Conservation (phyloP, 2,797 vertebrate genomes). For the Caiman crocodilus region DNA sequence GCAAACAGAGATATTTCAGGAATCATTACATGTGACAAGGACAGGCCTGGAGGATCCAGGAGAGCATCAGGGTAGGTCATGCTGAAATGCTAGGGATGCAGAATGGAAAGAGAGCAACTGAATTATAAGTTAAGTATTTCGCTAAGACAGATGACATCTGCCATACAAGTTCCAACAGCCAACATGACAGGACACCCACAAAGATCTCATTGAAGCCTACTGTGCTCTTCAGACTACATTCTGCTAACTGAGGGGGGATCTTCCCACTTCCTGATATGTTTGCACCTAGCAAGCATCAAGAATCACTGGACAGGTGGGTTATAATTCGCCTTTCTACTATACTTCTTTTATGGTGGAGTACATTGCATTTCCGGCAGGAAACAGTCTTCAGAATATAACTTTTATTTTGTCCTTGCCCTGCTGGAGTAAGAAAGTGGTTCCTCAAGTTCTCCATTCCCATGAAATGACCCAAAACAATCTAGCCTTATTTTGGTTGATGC, state of each 20-base stretch:
- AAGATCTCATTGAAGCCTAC: too few relatives aligned
- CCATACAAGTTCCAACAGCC: too few relatives aligned
- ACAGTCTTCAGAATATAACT: neutral
- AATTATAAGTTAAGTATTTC: too few relatives aligned
- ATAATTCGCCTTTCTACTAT: neutral
- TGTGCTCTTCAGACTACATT: too few relatives aligned
- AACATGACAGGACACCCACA: too few relatives aligned
- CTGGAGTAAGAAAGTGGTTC: neutral
- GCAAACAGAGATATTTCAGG: neutral
- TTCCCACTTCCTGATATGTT: neutral
- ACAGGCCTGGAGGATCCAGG: neutral
- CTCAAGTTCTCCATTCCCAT: neutral
- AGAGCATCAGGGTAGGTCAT: neutral
- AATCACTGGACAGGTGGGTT: neutral
- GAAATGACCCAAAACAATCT: neutral
- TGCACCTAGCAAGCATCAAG: neutral
- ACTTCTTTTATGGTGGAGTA: neutral
- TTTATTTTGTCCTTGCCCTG: neutral
- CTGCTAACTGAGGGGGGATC: neutral
- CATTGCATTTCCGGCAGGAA: neutral
- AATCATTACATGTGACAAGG: neutral
- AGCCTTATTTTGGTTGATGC: neutral
- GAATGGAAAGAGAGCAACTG: too few relatives aligned
- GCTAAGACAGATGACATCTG: too few relatives aligned
- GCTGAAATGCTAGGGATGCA: neutral